Evolutionary conservation across 1,140 invertebrate genomes (phyloP), one percentile per base, ranked within the genome.

Genomic region (Heliconius eleuchia): DNA sequence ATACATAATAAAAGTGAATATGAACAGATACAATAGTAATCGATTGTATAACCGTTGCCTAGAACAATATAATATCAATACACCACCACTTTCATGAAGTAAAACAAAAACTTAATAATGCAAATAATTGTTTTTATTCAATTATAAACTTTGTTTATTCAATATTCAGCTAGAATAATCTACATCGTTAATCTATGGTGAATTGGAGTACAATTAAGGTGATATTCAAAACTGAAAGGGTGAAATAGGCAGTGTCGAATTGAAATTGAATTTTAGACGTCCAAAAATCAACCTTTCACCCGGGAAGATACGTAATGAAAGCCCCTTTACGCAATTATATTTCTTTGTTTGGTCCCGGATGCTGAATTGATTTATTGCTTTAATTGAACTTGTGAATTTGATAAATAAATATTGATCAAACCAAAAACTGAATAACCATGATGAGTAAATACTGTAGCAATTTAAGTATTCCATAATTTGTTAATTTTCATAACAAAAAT

Each of bases 321-420:
- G 75, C 75, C 75, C 75, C 71, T 76, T 76, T 76, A 76, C 57
- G 52, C 74, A 66, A 70, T 76, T 76, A 70, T 71, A 23, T n/a
- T 23, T 71, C 75, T 71, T 76, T 70, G 6, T 76, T 46, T 71
- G 52, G 39, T 76, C 23, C 75, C 37, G n/a, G 18, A 71, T 34
- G 55, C 9, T 18, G 42, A 71, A 71, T 76, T 71, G 75, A 76
- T 52, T 76, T 71, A 76, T 76, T 76, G 74, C 27, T 66, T 75
- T 66, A 18, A 75, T 66, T 75, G 74, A 66, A 50, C 16, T 46
- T 42, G 39, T 6, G 39, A 66, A 76, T 70, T 66, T 70, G 18
- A 13, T 9, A 13, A 76, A 50, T 46, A 76, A 76, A 76, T 70
- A 76, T 50, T 46, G 60, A 23, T 66, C 1, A 30, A 66, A 27